Conservation (phyloP, 2,797 vertebrate species). For the Buceros bicornis region DNA sequence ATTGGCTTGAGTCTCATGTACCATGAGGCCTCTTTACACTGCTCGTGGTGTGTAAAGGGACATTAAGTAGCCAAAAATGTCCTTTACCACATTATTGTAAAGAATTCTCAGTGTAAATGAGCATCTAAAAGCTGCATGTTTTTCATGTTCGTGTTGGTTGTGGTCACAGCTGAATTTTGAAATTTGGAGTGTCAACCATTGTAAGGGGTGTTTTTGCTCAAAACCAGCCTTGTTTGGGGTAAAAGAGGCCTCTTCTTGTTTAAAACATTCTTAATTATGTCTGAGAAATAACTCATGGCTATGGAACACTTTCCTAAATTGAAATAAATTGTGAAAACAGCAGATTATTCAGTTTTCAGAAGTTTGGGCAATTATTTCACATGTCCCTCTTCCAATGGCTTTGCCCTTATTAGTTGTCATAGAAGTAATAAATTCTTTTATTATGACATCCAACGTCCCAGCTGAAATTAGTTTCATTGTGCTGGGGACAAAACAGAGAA, state of each 20-base stretch:
- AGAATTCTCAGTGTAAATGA: constrained; percentile 46
- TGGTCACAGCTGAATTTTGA: constrained; percentile 50
- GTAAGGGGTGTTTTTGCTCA: constrained; percentile 40
- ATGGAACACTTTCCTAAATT: constrained; percentile 72
- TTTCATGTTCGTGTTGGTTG: constrained; percentile 39
- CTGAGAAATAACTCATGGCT: constrained; percentile 61
- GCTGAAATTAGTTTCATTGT: constrained; percentile 69
- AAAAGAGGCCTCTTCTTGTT: constrained; percentile 57
- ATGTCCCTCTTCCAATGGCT: constrained; percentile 53
- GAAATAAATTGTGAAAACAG: constrained; percentile 73
- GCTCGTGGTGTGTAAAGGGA: constrained; percentile 49
- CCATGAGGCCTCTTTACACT: constrained; percentile 60
- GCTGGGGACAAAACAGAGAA: constrained; percentile 68
- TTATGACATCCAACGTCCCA: constrained; percentile 65
- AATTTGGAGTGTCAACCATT: constrained; percentile 48
- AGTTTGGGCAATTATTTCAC: constrained; percentile 67
- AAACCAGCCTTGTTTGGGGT: constrained; percentile 52
- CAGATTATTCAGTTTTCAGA: constrained; percentile 71
- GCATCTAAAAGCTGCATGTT: constrained; percentile 42
- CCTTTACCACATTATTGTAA: constrained; percentile 47
- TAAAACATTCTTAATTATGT: constrained; percentile 69
- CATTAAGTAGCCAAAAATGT: constrained; percentile 64
- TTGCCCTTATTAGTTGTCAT: constrained; percentile 67
- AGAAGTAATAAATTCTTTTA: constrained; percentile 67
- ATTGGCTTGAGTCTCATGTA: constrained; percentile 55